phyloP scores from a whole-genome alignment of 2,113 vertebrate genomes.

The Murina feae region DNA sequence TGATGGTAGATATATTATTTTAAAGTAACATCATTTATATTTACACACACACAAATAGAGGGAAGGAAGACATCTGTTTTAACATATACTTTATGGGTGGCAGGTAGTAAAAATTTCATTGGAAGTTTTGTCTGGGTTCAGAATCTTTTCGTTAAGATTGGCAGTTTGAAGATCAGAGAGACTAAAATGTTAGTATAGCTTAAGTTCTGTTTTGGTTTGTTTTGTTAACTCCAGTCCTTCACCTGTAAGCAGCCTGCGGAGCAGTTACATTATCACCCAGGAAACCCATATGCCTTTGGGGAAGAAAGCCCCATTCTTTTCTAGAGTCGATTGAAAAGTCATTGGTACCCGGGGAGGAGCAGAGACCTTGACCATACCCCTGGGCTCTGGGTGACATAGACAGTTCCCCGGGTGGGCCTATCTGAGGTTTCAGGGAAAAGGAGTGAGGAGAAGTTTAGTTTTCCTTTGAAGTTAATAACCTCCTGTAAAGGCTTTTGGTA shows the following conservation, averaged over 20 bases:
- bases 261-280: conserved; percentile 70
- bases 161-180: neutral
- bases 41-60: neutral
- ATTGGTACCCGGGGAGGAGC: conserved; percentile 36
- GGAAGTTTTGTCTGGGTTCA: neutral
- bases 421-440: conserved; percentile 59
- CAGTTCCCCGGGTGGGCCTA: conserved; percentile 59
- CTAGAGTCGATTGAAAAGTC: conserved; percentile 69
- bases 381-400: conserved; percentile 56
- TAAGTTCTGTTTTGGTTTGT: neutral
- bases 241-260: conserved; percentile 58
- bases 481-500: conserved; percentile 76
- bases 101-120: neutral
- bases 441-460: conserved; percentile 73
- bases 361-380: conserved; percentile 48
- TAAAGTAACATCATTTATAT: neutral
- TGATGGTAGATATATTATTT: neutral
- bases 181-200: neutral
- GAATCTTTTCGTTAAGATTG: neutral
- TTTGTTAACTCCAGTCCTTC: conserved; percentile 38
- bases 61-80: neutral
- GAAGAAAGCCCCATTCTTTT: conserved; percentile 63
- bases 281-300: conserved; percentile 45
- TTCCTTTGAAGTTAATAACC: conserved; percentile 81
- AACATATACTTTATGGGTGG: neutral